phyloP scores from a whole-genome alignment of 2,113 vertebrate genomes.

The Ophiodon elongatus region DNA sequence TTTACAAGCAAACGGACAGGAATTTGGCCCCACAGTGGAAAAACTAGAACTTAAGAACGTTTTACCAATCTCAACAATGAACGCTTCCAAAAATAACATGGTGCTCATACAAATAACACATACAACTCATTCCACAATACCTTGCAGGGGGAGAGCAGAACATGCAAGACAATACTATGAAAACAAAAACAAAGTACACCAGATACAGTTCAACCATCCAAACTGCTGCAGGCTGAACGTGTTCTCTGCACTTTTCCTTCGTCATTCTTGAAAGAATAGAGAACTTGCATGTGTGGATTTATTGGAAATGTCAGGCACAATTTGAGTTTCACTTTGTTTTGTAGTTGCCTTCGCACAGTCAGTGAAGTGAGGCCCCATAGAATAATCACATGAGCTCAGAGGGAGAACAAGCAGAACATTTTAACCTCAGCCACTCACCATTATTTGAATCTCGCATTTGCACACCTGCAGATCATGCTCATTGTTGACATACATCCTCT shows the following conservation, averaged over 20 bases:
- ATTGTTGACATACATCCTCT: constrained; percentile 99
- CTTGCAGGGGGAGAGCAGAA: constrained; percentile 7
- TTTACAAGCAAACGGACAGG: neutral
- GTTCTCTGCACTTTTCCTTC: neutral
- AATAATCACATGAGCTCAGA: neutral
- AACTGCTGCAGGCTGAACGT: constrained; percentile 13
- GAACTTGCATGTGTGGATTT: neutral
- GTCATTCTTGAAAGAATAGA: neutral
- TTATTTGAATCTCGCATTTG: constrained; percentile 98
- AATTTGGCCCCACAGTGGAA: neutral
- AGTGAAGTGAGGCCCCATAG: neutral
- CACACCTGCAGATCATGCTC: constrained; percentile 97
- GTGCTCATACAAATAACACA: neutral
- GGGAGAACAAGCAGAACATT: constrained; percentile 7
- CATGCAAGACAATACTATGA: constrained; percentile 21
- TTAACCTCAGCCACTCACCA: constrained; percentile 87
- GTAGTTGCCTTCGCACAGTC: neutral
- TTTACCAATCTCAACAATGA: neutral
- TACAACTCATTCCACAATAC: neutral
- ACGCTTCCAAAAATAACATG: neutral
- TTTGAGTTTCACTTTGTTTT: neutral
- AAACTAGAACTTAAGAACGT: neutral
- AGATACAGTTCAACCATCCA: constrained; percentile 14
- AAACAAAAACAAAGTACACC: constrained; percentile 33
- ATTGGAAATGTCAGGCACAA: neutral